Conservation (phyloP, 2,797 vertebrate species). For the Danionella dracula region DNA sequence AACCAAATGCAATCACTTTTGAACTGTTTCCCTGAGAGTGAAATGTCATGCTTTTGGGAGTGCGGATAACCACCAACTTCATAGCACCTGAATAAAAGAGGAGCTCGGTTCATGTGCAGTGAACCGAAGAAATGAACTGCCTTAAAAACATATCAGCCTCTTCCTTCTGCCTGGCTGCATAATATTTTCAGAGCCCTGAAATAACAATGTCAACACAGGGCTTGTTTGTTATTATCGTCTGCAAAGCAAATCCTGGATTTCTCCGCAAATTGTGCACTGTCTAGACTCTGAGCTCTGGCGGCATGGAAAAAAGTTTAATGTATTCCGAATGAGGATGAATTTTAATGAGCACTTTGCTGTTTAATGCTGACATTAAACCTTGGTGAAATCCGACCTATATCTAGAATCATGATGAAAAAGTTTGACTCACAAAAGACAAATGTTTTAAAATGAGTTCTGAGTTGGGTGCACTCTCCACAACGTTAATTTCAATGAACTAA, state of each 20-base stretch:
- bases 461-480: not conserved
- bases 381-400: not conserved
- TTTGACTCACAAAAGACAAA: not conserved
- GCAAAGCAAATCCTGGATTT: conserved; percentile 12
- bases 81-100: conserved; percentile 11
- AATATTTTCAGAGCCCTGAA: conserved; percentile 22
- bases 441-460: not conserved
- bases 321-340: not conserved
- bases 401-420: not conserved
- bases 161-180: conserved; percentile 1
- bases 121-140: conserved; percentile 19
- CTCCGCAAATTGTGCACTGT: conserved; percentile 16
- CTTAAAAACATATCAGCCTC: not conserved
- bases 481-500: not conserved
- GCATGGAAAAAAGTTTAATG: not conserved
- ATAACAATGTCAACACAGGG: conserved; percentile 23
- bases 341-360: conserved; percentile 9
- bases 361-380: not conserved
- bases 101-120: not conserved
- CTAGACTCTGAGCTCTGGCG: conserved; percentile 21
- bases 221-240: not conserved
- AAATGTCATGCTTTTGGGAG: not conserved
- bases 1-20: conserved; percentile 23
- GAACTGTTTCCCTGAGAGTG: conserved; percentile 7
- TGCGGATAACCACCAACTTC: conserved; percentile 1